These are phyloP conservation scores for Geodia barretti DNA, from an alignment of 37 sponge, comb jelly and placozoan species.

Conservation along the genomic window DNA sequence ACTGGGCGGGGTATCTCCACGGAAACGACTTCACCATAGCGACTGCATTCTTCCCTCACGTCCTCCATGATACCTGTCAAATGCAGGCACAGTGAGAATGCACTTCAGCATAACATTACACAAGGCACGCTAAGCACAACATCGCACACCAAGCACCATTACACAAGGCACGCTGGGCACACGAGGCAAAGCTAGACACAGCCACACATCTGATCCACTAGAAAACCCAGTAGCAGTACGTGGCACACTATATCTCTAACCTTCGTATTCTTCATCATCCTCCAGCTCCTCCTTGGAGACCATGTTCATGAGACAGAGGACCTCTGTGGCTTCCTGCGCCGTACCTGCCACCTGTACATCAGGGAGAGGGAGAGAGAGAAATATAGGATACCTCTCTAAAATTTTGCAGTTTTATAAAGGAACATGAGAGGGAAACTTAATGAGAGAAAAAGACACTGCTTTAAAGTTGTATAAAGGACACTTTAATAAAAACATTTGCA, in stretches of 20 bases:
- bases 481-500: too few species aligned
- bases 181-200: too few species aligned
- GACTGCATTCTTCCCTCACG: slow-evolving; percentile 93
- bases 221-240: neutral
- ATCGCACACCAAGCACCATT: too few species aligned
- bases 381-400: too few species aligned
- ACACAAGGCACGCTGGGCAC: too few species aligned
- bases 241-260: too few species aligned
- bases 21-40: slow-evolving; percentile 84
- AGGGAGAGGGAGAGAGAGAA: neutral
- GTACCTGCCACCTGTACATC: slow-evolving; percentile 16
- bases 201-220: neutral
- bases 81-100: neutral
- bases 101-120: neutral
- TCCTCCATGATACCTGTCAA: slow-evolving; percentile 93
- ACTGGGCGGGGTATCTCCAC: slow-evolving; percentile 94
- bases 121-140: too few species aligned
- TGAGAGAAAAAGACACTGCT: too few species aligned
- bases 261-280: slow-evolving; percentile 98
- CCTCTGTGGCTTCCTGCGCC: slow-evolving; percentile 56
- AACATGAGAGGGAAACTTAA: neutral
- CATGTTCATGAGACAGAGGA: slow-evolving; percentile 99
- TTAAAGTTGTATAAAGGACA: too few species aligned
- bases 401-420: too few species aligned
- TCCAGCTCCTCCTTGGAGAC: slow-evolving; percentile 90